phyloP scores from a whole-genome alignment of 1,140 invertebrate genomes.

The Homarus americanus region DNA sequence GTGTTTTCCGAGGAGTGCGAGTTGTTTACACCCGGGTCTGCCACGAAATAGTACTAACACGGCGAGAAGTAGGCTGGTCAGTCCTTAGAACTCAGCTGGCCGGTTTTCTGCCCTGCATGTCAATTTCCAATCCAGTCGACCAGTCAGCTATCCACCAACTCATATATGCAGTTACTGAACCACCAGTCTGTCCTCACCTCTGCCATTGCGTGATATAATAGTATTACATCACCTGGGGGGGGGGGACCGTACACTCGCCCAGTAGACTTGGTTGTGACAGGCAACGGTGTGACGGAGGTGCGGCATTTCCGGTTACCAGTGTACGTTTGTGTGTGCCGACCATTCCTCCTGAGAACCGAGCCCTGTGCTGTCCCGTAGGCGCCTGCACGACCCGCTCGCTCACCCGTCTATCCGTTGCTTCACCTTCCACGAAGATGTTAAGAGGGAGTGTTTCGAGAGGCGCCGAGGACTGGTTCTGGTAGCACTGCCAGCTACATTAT shows the following conservation, averaged over 20 bases:
- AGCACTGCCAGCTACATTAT: neutral
- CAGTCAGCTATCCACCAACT: too few relatives aligned
- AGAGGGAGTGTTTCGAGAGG: neutral
- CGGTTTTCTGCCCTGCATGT: too few relatives aligned
- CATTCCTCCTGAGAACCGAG: neutral
- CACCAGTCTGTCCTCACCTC: too few relatives aligned
- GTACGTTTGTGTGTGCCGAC: neutral
- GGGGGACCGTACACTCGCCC: neutral
- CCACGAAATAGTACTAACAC: too few relatives aligned
- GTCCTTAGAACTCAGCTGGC: too few relatives aligned
- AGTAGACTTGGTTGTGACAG: neutral
- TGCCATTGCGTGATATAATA: too few relatives aligned
- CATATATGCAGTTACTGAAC: too few relatives aligned
- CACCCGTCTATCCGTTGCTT: neutral
- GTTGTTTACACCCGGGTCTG: too few relatives aligned
- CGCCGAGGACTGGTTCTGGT: neutral
- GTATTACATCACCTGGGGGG: too few relatives aligned
- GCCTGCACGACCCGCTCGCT: neutral
- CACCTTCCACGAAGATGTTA: neutral
- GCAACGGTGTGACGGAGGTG: neutral
- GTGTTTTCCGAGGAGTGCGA: too few relatives aligned
- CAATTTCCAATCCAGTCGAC: too few relatives aligned
- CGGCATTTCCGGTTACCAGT: neutral
- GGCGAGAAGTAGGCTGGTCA: too few relatives aligned
- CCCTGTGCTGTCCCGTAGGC: neutral